Base-by-base conservation (phyloP, 1,140 invertebrate species). In the Rhizoglyphus robini region DNA sequence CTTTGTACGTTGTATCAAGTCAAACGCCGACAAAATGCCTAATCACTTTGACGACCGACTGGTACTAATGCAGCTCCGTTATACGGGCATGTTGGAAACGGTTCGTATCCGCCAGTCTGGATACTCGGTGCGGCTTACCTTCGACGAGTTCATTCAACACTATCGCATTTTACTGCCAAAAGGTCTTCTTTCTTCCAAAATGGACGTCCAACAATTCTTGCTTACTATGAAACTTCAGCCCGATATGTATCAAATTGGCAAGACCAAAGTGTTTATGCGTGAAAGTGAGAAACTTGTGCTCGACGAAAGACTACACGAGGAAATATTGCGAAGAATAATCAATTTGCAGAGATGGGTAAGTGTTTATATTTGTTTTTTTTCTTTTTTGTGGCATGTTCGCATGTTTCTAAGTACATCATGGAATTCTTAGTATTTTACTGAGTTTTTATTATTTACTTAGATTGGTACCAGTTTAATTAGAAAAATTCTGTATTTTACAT, bases 81-180 rank as follows among this genome's bases (percentile, higher is more conserved):
- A 97, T 76, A 96, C 93, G 0, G 93, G 93, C 57, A 96, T 96
- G 93, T 73, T 97, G 68, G 93, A 96, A 75, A 97, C 93, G 0
- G 92, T 97, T 0, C 79, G 92, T 71, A 96, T 97, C 60, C 78
- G 93, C 57, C 90, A 94, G 74, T 91, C 91, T 8, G 93, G 93
- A 1, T 97, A 95, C 77, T 94, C 93, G 73, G 91, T 96, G 48
- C 79, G 93, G 34, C 79, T 96, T 15, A 86, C 88, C 0, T 96
- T 93, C 75, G 89, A 94, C 74, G 90, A 95, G 76, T 96, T 96
- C 75, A 89, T 92, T 67, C 89, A 94, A 71, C 76, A 90, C 18
- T 92, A 92, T 73, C 80, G 91, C 70, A 95, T 96, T 75, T 76
- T 97, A 59, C 74, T 97, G 65, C 89, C 89, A 0, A 89, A 89